These are phyloP conservation scores for Chiropotes sagulatus DNA, from an alignment of 2,797 vertebrate species.

Conservation along the genomic window DNA sequence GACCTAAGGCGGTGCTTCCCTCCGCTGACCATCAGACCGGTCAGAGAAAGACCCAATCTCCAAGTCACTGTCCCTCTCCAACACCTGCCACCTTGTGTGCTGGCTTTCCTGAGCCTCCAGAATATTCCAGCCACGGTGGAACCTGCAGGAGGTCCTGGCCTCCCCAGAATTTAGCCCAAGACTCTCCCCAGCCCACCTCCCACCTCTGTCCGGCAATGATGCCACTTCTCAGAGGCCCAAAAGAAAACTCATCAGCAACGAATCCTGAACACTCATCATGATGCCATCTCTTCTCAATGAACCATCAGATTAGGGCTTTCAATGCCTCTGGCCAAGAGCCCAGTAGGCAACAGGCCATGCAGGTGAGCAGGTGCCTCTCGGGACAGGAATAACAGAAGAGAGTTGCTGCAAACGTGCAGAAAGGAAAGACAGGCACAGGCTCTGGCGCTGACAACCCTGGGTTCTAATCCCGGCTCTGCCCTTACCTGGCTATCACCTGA, in stretches of 20 bases:
- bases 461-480: neutral
- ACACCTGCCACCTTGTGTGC: neutral
- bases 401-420: neutral
- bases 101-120: neutral
- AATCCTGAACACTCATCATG: fast-evolving
- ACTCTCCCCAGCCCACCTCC: neutral
- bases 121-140: neutral
- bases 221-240: neutral
- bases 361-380: neutral
- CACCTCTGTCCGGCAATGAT: no score
- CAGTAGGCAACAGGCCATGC: fast-evolving
- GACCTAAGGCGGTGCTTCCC: neutral
- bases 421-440: neutral
- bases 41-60: neutral
- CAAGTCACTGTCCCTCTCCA: neutral
- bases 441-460: neutral
- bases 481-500: neutral
- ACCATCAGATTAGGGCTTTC: neutral
- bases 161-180: neutral
- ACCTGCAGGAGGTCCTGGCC: neutral
- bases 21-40: neutral
- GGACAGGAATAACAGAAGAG: fast-evolving
- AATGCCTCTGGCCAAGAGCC: neutral
- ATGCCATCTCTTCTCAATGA: no score
- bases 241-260: fast-evolving